Percentiles rank a stretch among this genome's conserved stretches.
These are phyloP conservation scores for Byasa hedistus DNA, from an alignment of 2,888 invertebrate species.

Conservation along the genomic window DNA sequence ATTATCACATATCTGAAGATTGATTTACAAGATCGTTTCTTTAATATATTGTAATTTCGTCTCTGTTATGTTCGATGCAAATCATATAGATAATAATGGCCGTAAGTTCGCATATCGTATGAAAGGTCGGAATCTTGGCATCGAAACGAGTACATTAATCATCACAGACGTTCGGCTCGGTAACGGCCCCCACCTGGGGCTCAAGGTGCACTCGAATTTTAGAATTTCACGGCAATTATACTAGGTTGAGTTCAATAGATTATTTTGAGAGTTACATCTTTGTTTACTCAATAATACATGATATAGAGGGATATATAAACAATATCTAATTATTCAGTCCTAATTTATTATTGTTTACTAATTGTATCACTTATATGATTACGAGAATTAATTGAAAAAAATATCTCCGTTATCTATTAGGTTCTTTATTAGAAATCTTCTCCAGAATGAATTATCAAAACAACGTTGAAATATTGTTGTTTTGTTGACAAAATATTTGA, in stretches of 20 bases:
- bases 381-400: too few relatives aligned
- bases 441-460: too few relatives aligned
- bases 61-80: slow-evolving; percentile 14
- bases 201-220: slow-evolving; percentile 30
- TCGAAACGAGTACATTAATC: slow-evolving; percentile 41
- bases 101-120: slow-evolving; percentile 28
- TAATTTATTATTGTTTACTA: too few relatives aligned
- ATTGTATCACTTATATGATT: too few relatives aligned
- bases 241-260: background rate
- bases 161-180: slow-evolving; percentile 29
- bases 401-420: too few relatives aligned
- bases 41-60: background rate
- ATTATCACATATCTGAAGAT: background rate
- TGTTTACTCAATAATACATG: too few relatives aligned
- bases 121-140: slow-evolving; percentile 43
- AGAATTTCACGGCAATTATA: slow-evolving; percentile 11
- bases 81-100: slow-evolving; percentile 25
- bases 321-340: too few relatives aligned
- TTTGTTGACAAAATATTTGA: too few relatives aligned
- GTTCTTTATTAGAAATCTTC: too few relatives aligned
- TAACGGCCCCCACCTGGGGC: slow-evolving; percentile 39
- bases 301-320: too few relatives aligned
- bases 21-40: background rate
- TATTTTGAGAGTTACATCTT: too few relatives aligned
- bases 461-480: too few relatives aligned